These are phyloP conservation scores for Nerophis ophidion DNA, from an alignment of 2,113 vertebrate species.

Conservation along the genomic window DNA sequence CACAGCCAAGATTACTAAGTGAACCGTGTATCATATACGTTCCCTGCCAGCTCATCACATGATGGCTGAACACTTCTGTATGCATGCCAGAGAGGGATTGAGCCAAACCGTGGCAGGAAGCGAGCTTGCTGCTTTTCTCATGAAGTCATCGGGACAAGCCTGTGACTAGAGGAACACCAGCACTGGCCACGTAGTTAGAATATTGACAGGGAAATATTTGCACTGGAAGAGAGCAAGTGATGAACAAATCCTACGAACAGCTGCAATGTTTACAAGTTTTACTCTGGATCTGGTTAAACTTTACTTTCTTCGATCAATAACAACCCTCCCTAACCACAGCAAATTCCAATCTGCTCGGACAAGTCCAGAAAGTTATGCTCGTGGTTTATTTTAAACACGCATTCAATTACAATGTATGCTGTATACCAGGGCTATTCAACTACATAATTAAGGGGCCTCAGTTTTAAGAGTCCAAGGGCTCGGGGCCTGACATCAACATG, in stretches of 20 bases:
- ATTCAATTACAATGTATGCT: too few relatives aligned
- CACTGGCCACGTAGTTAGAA: neutral
- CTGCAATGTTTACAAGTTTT: conserved; percentile 7
- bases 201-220: neutral
- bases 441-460: too few relatives aligned
- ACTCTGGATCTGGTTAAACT: neutral
- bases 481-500: too few relatives aligned
- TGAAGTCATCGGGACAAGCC: conserved; percentile 48
- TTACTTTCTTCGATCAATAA: neutral
- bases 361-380: neutral
- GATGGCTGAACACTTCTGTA: conserved; percentile 35
- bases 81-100: conserved; percentile 52
- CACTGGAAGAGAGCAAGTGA: neutral
- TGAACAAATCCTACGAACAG: conserved; percentile 4
- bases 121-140: conserved; percentile 19
- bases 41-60: neutral
- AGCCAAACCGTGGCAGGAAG: conserved; percentile 44
- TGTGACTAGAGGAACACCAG: conserved; percentile 4
- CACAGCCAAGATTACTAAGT: neutral
- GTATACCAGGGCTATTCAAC: too few relatives aligned
- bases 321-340: neutral
- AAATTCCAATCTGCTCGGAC: neutral
- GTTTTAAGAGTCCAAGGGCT: too few relatives aligned
- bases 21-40: neutral
- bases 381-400: too few relatives aligned